Evolutionary conservation across 2,888 invertebrate species (phyloP), one percentile per base, ranked within the genome.

Genomic region (Crocallis elinguaria): DNA sequence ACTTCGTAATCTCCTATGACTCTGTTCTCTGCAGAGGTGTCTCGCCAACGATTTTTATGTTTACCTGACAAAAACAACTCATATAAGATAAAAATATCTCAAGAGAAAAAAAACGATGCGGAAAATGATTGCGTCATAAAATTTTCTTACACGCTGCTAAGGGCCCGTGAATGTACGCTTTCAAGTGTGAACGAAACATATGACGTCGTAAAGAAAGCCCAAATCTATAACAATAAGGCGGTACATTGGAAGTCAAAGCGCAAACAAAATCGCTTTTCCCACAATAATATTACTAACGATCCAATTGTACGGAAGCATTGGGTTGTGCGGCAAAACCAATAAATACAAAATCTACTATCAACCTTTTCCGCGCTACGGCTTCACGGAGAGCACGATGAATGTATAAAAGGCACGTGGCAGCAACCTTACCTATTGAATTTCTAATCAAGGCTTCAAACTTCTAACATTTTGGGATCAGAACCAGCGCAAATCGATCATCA

Each of bases 1-100:
- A 94, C 93, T 72, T 94, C 95, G 82, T 94, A 95, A 87, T 95
- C 95, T 65, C 92, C 92, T 62, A 93, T 88, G 64, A 93, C 93
- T 86, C 94, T 92, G 77, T 93, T 92, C 75, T 94, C 93, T 58
- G 93, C 88, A 25, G 92, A 87, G 60, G 83, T 84, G 73, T 93
- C 93, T 59, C 92, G 87, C 87, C 92, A 92, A 62, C 93, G 92
- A 75, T 92, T 93, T 81, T 91, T 92, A 70, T 92, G 90, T 82
- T 92, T 92, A 74, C 93, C 93, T 93, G 82, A 62, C 70, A 74
- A 64, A 75, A 66, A 71, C 61, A 71, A 67, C 56, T 58, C 60
- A 60, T 43, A 66, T 66, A 57, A 71, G 58, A 71, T 64, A 71
- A 67, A 74, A 73, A 69, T 64, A 57, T 71, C 62, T 60, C 65